Base-by-base conservation (phyloP, 2,888 invertebrate species). In the Campoplex capitator region DNA sequence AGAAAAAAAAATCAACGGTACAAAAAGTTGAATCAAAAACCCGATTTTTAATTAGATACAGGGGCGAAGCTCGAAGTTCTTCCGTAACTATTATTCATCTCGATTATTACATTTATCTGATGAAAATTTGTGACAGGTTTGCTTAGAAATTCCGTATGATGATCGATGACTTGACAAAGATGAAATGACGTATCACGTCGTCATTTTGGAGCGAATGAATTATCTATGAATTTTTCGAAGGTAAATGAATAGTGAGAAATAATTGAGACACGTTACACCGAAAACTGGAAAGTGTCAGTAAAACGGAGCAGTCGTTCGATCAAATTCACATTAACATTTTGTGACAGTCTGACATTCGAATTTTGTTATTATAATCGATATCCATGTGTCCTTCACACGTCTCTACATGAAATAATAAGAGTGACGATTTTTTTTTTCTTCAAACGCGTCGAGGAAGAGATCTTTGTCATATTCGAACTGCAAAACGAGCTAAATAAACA, bases 31-130 rank as follows among this genome's bases (percentile, higher is more conserved):
- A 13, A 74, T 56, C 54, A 2, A 28, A 23, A 75, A 75, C 58
- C 28, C 28, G 65, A 32, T 76, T 76, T 65, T 62, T 76, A 75
- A 75, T 75, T 28, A 75, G 75, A 75, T 75, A 45, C 75, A n/a
- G 56, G n/a, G n/a, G 9, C 38, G 56, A 38, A 62, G 45, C 45
- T 56, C 32, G 9, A n/a, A 16, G 16, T 28, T 62, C 18, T 18
- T 32, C 45, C 75, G 45, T 56, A 56, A 74, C 38, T 35, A 56
- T 74, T 74, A 6, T 62, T 32, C 16, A 42, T 62, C 45, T 62
- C 42, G 75, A 75, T 75, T 9, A 23, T 48, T 45, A 3, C 28
- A 3, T 62, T 62, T 32, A 75, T 56, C 38, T 13, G 35, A 42
- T 42, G 42, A 74, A n/a, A 74, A 42, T 38, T 42, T 11, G 23